Base-by-base conservation (phyloP, 2,113 vertebrate genomes). In the Suncus etruscus region DNA sequence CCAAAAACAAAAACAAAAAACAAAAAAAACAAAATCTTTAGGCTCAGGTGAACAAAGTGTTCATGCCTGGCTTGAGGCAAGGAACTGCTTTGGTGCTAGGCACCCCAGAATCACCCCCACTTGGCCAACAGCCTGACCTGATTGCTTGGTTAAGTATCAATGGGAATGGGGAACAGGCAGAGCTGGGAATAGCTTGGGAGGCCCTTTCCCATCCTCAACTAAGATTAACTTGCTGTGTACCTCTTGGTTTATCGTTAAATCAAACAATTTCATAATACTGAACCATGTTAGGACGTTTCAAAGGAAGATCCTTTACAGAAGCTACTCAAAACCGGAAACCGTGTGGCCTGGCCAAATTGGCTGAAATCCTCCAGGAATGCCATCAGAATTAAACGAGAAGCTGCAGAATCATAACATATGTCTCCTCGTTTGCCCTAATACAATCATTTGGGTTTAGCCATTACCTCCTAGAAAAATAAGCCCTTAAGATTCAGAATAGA, bases 371-470 rank as follows among this genome's bases (percentile, higher is more conserved):
- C 0, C 22, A 27, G n/a, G 48, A 12, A 2, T 45, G 18, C 18
- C 50, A 8, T 0, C 27, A 2, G 51, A 39, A 39, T 24, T 91
- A 54, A 77, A 8, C 18, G 3, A 16, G 12, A 61, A 81, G 22
- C 8, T 12, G 0, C 8, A 16, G 10, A 6, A 24, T 29, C 4
- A 25, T 1, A 2, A 11, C 4, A 25, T 1, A 2, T 15, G 4
- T 12, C 1, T 39, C 47, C 14, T 39, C 45, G 2, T 31, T n/a
- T 85, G 18, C n/a, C 22, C 5, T 8, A 32, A 50, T 31, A 11
- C 8, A 61, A 25, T 4, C 15, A 25, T 12, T 27, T 7, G 32
- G 6, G 8, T 47, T 14, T 29, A 32, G 6, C 5, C 24, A 9
- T 18, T 63, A 76, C 27, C 6, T 78, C 27, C 14, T 5, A 48